Base-by-base conservation (phyloP, 2,113 vertebrate species). In the Chloroceryle aenea region DNA sequence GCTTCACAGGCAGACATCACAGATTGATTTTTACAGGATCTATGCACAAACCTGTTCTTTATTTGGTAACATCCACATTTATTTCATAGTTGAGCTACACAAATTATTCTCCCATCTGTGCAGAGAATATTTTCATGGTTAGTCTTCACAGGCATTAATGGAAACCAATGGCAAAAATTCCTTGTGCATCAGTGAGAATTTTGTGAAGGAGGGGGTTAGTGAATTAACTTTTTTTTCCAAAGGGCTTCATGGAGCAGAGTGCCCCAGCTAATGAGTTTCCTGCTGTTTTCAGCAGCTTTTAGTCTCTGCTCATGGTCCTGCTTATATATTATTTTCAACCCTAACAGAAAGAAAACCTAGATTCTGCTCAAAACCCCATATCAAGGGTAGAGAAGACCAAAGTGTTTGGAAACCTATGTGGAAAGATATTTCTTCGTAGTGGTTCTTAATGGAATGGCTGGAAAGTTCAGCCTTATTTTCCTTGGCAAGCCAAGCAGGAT, bases 81-180 rank as follows among this genome's bases (percentile, higher is more conserved):
- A 91, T 93, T 89, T 96, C 91, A 84, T 30, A 88, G 86, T 43
- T 58, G 47, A 85, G 58, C 52, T 74, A 67, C 32, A 40, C 48
- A 72, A 59, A 95, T 94, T 85, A 82, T 71, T 92, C 58, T 82
- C 43, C 82, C 69, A 91, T 86, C 95, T 94, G 87, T 73, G 50
- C 82, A 63, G 66, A 61, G 30, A 42, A 73, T 88, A 72, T 95
- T 89, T 94, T 56, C 85, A 78, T 29, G 38, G 72, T 74, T 87
- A 89, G 69, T 38, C 40, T 89, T 90, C 29, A n/a, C 30, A 62
- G 47, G 45, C 73, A 82, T 85, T 92, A 71, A 80, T 48, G 47
- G 67, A 85, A 95, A 91, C 22, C 4, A 6, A 71, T 64, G 36
- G 58, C 75, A 89, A 23, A 58, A 81, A 84, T 55, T 89, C 80